Evolutionary conservation across 2,797 vertebrate species (phyloP).

Genomic region (Catharus ustulatus): DNA sequence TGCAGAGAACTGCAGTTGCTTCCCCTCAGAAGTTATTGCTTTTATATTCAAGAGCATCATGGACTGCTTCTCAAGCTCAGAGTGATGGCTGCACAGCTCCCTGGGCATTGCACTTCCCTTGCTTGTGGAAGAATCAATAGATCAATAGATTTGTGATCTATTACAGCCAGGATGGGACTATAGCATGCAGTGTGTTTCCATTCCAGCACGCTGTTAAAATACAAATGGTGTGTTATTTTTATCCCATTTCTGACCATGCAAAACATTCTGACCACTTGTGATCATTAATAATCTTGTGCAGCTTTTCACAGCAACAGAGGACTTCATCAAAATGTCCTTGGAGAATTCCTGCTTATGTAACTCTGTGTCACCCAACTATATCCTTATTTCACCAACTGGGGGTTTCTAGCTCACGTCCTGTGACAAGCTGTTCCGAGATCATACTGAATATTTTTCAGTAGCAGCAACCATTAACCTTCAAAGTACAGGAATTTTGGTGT

Average conservation of each 20-base stretch:
- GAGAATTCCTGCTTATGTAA: not conserved
- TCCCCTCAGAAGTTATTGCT: not conserved
- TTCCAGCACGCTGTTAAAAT: not conserved
- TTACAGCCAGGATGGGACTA: not conserved
- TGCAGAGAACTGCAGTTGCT: not conserved
- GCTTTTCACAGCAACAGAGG: not conserved
- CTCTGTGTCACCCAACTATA: not conserved
- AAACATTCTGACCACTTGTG: not conserved
- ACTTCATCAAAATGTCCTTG: not conserved
- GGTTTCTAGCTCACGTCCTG: not conserved
- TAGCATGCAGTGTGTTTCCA: accelerated
- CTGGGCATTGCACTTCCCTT: not conserved
- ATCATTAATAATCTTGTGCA: not conserved
- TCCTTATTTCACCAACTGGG: not conserved
- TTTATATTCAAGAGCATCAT: not conserved
- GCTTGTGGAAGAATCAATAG: not conserved
- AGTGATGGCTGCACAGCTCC: not conserved
- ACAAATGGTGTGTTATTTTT: not conserved
- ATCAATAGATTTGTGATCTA: not conserved
- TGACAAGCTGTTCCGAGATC: not conserved
- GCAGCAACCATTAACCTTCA: not conserved
- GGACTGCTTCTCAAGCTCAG: not conserved
- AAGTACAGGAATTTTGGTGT: not conserved
- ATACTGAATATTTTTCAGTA: not conserved
- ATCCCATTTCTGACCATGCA: not conserved